Evolutionary conservation across 2,113 vertebrate species (phyloP).

Genomic region (Pygoscelis antarcticus): DNA sequence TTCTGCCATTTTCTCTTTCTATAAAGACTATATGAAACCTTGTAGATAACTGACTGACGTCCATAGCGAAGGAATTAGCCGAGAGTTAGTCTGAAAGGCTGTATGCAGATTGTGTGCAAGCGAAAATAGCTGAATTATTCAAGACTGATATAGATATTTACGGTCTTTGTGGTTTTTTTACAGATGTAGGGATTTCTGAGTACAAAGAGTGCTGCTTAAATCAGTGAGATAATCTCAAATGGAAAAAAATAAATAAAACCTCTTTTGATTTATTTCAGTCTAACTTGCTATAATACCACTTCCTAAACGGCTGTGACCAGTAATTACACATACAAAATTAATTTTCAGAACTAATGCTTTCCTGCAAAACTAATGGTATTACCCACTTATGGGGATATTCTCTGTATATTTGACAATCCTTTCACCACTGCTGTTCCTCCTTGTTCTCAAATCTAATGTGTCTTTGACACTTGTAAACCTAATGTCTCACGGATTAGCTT

Average conservation of each 20-base stretch:
- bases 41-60: constrained; percentile 2
- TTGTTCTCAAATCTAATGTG: constrained; percentile 23
- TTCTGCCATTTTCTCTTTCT: constrained; percentile 63
- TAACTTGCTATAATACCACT: constrained; percentile 12
- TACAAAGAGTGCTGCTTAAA: background rate
- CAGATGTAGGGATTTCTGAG: background rate
- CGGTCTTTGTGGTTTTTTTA: background rate
- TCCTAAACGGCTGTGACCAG: background rate
- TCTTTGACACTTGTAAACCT: constrained; percentile 7
- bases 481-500: constrained; percentile 21
- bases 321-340: constrained; percentile 10
- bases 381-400: background rate
- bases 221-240: background rate
- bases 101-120: background rate
- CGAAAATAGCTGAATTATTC: background rate
- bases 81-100: background rate
- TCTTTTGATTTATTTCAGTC: background rate
- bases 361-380: constrained; percentile 24
- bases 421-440: background rate
- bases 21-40: constrained; percentile 6
- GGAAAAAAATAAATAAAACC: background rate
- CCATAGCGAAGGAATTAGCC: background rate
- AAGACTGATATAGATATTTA: background rate
- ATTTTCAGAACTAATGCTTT: constrained; percentile 54
- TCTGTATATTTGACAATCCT: constrained; percentile 40